Evolutionary conservation across 2,888 invertebrate species (phyloP).

Genomic region (Macrosiphum euphorbiae): DNA sequence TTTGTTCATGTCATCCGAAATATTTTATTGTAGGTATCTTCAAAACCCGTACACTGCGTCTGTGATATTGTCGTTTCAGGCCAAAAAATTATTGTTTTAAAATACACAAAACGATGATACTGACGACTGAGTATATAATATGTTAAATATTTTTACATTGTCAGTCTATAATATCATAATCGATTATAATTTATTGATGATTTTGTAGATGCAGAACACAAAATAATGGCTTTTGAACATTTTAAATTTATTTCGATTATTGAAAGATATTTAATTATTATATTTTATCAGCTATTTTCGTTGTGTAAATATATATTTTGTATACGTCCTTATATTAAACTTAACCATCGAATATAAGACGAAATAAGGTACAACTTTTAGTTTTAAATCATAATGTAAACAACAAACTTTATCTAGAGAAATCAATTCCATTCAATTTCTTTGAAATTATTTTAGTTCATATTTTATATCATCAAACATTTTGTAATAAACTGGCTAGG

Average conservation of each 20-base stretch:
- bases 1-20: background rate
- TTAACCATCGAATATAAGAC: background rate
- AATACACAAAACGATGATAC: background rate
- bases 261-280: background rate
- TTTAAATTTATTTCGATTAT: background rate
- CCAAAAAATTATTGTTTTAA: background rate
- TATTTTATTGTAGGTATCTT: background rate
- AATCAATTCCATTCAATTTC: background rate
- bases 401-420: background rate
- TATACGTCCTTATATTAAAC: background rate
- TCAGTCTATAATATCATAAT: background rate
- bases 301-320: background rate
- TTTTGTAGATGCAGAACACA: background rate
- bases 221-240: background rate
- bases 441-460: background rate
- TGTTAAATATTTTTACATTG: background rate
- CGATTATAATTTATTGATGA: background rate
- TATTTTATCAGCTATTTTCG: background rate
- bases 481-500: background rate
- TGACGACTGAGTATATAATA: background rate
- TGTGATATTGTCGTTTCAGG: background rate
- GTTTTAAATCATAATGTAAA: background rate
- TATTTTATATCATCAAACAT: constrained; percentile 2
- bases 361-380: background rate
- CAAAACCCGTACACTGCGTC: background rate